Percentiles rank a stretch among this genome's conserved stretches.
Conservation (phyloP, 2,113 vertebrate species). For the Aptenodytes patagonicus region DNA sequence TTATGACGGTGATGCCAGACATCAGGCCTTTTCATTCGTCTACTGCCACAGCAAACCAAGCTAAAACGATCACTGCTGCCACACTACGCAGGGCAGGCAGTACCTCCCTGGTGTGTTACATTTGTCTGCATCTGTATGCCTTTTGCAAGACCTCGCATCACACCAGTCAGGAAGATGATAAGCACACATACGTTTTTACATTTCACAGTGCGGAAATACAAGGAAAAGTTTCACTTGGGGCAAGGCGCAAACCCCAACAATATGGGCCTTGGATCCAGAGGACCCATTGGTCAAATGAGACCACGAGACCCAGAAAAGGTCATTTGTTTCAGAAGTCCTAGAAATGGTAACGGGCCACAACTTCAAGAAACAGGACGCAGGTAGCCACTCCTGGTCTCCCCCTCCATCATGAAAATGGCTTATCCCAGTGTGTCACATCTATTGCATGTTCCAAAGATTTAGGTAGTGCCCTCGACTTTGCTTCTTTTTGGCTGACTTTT, state of each 20-base stretch:
- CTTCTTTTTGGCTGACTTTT: not conserved
- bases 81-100: not conserved
- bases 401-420: not conserved
- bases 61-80: accelerated
- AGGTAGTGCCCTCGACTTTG: not conserved
- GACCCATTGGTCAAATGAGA: not conserved
- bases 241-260: not conserved
- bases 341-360: not conserved
- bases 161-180: not conserved
- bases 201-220: not conserved
- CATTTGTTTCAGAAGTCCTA: not conserved
- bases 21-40: not conserved
- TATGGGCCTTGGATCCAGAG: not conserved
- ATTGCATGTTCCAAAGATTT: not conserved
- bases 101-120: accelerated
- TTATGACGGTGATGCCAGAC: accelerated
- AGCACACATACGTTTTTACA: not conserved
- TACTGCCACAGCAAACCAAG: not conserved
- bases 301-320: not conserved
- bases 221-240: not conserved
- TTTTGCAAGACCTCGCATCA: not conserved
- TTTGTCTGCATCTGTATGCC: accelerated
- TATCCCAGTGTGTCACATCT: not conserved
- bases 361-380: not conserved
- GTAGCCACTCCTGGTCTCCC: not conserved